Evolutionary conservation across 2,797 vertebrate species (phyloP), one percentile per base, ranked within the genome.

Genomic region (Catharus ustulatus): DNA sequence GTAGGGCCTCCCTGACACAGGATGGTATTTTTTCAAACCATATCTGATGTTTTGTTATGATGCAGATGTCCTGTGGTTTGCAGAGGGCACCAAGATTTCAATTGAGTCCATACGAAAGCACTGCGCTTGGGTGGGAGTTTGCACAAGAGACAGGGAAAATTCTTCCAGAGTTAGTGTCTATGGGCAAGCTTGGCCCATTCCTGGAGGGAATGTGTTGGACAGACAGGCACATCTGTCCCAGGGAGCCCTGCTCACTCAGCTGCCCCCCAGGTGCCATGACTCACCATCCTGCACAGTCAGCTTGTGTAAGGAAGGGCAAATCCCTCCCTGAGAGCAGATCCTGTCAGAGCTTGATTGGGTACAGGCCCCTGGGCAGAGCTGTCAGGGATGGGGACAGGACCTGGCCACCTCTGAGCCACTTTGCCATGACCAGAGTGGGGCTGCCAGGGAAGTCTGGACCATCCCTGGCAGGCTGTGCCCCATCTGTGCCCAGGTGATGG

Each of bases 391-490:
- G 36, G 58, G 55, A 54, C 5, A 27, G 45, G 63, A 92, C 29
- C 19, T 59, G 59, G 34, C 19, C 1, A 1, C 49, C 67, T 45
- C 54, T 0, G 0, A 40, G 61, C 23, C 52, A 10, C 48, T 36
- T 51, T 59, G 21, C 24, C n/a, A 11, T 24, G 48, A 62, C 32
- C 59, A 24, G 8, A 0, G 7, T 30, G 29, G 9, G 54, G 36
- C 36, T 58, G 10, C 2, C 3, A 22, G 67, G 3, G 15, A 66
- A 72, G 15, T 4, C n/a, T 6, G 6, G 22, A 42, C 29, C 40
- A n/a, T 11, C 4, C n/a, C 51, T 0, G 0, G 32, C 0, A 1
- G 43, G 36, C 55, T 11, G 10, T 34, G 76, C 46, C 57, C 8
- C 2, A 1, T 21, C 42, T 68, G n/a, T 49, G 83, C 15, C 68